A percentile compares a stretch with the other conserved stretches of the same genome.
Conservation (phyloP, 2,888 invertebrate genomes). For the Pachydiplax longipennis region DNA sequence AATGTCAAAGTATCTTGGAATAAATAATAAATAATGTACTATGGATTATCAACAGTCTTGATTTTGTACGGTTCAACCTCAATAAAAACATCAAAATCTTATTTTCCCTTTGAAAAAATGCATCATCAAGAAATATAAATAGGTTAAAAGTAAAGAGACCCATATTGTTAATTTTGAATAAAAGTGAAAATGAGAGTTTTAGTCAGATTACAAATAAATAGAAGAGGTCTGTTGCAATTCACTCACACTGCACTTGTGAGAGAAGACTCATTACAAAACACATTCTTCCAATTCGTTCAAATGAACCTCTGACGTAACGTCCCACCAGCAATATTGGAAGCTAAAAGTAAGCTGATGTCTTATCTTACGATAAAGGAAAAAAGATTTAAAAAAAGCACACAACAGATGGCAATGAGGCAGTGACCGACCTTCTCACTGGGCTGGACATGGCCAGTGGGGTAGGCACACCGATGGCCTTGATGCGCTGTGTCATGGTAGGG, state of each 20-base stretch:
- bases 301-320: background rate
- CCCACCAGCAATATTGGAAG: too few species aligned
- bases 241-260: background rate
- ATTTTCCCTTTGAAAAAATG: too few species aligned
- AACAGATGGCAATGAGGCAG: background rate
- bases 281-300: background rate
- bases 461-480: slow-evolving; percentile 88
- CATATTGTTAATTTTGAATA: too few species aligned
- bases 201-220: background rate
- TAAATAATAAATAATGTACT: too few species aligned
- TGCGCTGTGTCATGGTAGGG: slow-evolving; percentile 89
- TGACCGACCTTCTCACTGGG: slow-evolving; percentile 83
- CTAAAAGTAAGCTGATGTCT: too few species aligned
- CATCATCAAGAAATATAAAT: too few species aligned
- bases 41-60: too few species aligned
- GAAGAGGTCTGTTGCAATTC: background rate
- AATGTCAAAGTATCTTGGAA: too few species aligned
- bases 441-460: slow-evolving; percentile 88
- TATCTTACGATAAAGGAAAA: background rate
- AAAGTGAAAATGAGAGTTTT: background rate
- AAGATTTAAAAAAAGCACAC: background rate
- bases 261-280: background rate
- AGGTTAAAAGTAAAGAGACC: too few species aligned
- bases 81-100: too few species aligned
- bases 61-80: too few species aligned